A percentile compares a stretch with the other conserved stretches of the same genome.
Evolutionary conservation across 2,888 invertebrate species (phyloP).

Genomic region (Nomada goodeniana): DNA sequence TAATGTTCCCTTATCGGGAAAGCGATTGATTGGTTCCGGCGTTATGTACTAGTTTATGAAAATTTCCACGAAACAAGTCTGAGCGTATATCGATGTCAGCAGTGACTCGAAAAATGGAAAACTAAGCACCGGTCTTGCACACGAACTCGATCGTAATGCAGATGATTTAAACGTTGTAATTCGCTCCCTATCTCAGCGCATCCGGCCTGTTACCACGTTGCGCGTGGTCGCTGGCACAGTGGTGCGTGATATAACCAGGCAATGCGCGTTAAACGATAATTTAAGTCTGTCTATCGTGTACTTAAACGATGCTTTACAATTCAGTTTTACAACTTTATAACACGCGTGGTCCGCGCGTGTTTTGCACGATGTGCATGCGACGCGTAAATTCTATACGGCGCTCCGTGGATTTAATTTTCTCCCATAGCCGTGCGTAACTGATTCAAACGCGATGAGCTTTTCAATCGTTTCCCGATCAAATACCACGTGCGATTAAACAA

Average conservation of each 20-base stretch:
- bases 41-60: no score
- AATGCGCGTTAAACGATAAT: slow-evolving; percentile 66
- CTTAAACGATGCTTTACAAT: slow-evolving; percentile 61
- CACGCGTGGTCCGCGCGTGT: slow-evolving; percentile 21
- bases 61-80: no score
- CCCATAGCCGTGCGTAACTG: not conserved
- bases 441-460: not conserved
- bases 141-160: slow-evolving; percentile 61
- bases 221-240: slow-evolving; percentile 61
- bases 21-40: no score
- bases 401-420: not conserved
- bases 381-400: not conserved
- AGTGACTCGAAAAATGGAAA: slow-evolving; percentile 40
- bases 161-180: slow-evolving; percentile 70
- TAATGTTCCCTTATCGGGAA: no score
- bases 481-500: no score
- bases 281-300: slow-evolving; percentile 60
- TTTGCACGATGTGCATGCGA: slow-evolving; percentile 9
- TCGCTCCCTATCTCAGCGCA: slow-evolving; percentile 68
- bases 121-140: slow-evolving; percentile 45
- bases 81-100: not conserved
- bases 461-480: not conserved
- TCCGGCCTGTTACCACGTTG: slow-evolving; percentile 66
- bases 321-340: slow-evolving; percentile 52
- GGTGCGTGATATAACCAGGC: slow-evolving; percentile 60